Evolutionary conservation across 2,888 invertebrate species (phyloP).

Genomic region (Polia nebulosa): DNA sequence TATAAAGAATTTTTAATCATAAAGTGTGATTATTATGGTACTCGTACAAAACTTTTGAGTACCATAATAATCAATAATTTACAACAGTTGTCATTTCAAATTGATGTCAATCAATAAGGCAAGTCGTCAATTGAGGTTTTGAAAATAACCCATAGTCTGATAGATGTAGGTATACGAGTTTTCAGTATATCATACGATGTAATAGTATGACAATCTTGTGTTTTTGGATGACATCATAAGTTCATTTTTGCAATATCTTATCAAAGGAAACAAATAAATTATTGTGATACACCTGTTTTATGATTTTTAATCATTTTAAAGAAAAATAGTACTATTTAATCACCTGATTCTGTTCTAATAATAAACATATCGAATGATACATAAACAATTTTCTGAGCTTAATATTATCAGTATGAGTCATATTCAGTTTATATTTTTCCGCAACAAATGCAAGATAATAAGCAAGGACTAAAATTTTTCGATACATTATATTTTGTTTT

Average conservation of each 20-base stretch:
- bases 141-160: too few relatives aligned
- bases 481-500: too few relatives aligned
- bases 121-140: neutral
- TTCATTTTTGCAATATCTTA: conserved; percentile 8
- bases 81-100: too few relatives aligned
- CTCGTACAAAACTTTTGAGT: too few relatives aligned
- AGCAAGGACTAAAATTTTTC: too few relatives aligned
- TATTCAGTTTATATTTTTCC: neutral
- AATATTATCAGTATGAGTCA: conserved; percentile 3
- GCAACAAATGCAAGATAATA: neutral
- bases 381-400: neutral
- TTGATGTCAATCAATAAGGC: too few relatives aligned
- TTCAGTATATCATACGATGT: neutral
- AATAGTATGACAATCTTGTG: neutral
- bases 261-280: neutral
- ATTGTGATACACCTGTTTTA: neutral
- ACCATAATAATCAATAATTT: too few relatives aligned
- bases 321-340: neutral
- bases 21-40: neutral
- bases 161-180: neutral
- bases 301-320: neutral
- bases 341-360: neutral
- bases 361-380: neutral
- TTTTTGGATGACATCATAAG: neutral
- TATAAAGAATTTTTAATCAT: neutral